A percentile compares a stretch with the other conserved stretches of the same genome.
Evolutionary conservation across 2,888 invertebrate species (phyloP).

Genomic region (Drosophila parthenogenetica): DNA sequence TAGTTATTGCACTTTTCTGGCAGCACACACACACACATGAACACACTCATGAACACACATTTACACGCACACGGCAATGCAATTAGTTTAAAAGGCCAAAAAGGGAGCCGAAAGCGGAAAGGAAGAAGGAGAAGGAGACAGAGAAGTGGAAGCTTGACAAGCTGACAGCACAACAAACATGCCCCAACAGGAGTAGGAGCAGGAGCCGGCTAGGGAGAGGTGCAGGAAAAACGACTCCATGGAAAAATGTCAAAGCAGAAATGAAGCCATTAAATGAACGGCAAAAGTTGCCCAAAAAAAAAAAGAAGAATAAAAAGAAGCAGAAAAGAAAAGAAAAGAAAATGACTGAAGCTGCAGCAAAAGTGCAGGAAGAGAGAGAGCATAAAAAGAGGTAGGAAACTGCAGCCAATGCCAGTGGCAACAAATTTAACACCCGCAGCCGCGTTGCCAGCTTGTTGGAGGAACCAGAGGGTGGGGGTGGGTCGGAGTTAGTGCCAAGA

Average conservation of each 20-base stretch:
- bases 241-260: conserved; percentile 79
- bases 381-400: conserved; percentile 34
- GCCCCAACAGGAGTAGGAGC: conserved; percentile 29
- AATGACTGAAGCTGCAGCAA: conserved; percentile 20
- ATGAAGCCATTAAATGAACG: conserved; percentile 80
- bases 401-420: conserved; percentile 63
- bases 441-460: conserved; percentile 31
- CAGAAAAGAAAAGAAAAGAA: conserved; percentile 30
- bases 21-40: conserved; percentile 34
- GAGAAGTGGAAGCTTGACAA: conserved; percentile 56
- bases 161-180: conserved; percentile 72
- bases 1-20: conserved; percentile 76
- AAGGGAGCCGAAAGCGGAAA: conserved; percentile 19
- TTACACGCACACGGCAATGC: conserved; percentile 61
- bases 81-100: conserved; percentile 78
- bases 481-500: not conserved
- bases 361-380: conserved; percentile 27
- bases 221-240: conserved; percentile 56
- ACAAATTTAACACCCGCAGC: conserved; percentile 71
- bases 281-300: conserved; percentile 64
- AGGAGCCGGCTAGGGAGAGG: conserved; percentile 1
- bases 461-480: not conserved
- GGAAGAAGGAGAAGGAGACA: not conserved
- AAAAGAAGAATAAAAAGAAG: too few relatives aligned
- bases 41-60: conserved; percentile 25